phyloP scores from a whole-genome alignment of 2,888 invertebrate species.

The Pyrocoelia pectoralis region DNA sequence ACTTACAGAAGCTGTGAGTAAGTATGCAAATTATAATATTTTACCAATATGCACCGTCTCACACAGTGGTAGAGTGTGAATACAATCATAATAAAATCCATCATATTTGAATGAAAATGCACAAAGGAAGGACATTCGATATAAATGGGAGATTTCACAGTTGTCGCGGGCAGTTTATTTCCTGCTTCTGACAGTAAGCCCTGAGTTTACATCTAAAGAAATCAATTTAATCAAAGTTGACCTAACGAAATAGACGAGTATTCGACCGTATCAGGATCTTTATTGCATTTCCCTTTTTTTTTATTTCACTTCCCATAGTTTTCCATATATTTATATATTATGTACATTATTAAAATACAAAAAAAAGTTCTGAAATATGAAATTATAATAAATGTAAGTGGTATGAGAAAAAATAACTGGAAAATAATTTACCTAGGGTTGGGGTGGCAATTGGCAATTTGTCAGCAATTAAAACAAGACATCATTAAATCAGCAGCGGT shows the following conservation, averaged over 20 bases:
- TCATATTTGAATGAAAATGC: constrained; percentile 36
- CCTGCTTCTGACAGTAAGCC: constrained; percentile 43
- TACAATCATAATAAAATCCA: constrained; percentile 36
- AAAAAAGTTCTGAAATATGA: not conserved
- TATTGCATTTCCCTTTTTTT: too few species aligned
- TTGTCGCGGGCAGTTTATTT: constrained; percentile 42
- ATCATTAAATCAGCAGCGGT: constrained; percentile 60
- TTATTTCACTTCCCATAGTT: too few species aligned
- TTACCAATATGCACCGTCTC: not conserved
- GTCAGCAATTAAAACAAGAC: constrained; percentile 63
- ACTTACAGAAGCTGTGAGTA: too few species aligned
- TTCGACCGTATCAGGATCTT: not conserved
- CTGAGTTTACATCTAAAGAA: constrained; percentile 19
- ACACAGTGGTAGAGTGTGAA: constrained; percentile 21
- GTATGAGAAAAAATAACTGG: constrained; percentile 23
- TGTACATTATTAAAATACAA: not conserved
- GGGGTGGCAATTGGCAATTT: constrained; percentile 59
- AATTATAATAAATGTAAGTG: not conserved
- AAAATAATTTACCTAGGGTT: constrained; percentile 38
- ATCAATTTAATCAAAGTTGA: constrained; percentile 11
- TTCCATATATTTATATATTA: too few species aligned
- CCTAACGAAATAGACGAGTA: not conserved
- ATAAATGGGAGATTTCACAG: constrained; percentile 47
- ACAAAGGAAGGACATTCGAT: constrained; percentile 40
- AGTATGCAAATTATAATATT: constrained; percentile 2